These are phyloP conservation scores for Ruditapes philippinarum DNA, from an alignment of 1,140 invertebrate genomes.

Conservation along the genomic window DNA sequence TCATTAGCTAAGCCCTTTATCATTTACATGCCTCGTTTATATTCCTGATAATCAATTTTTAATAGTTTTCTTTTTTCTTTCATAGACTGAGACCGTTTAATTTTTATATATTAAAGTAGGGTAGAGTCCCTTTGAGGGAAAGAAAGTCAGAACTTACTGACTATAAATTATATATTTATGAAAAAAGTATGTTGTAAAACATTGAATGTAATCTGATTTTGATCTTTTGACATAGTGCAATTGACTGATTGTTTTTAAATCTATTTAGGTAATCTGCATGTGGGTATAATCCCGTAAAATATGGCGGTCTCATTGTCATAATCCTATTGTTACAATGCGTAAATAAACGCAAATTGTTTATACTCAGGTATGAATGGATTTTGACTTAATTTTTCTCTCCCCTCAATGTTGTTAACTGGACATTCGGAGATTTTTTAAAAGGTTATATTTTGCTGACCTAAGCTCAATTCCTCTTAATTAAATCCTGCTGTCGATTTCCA, in stretches of 20 bases:
- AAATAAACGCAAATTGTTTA: constrained; percentile 19
- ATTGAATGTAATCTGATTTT: not conserved
- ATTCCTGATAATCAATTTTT: no score
- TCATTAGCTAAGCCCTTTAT: no score
- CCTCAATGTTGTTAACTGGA: no score
- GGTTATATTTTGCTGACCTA: no score
- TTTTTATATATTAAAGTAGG: no score
- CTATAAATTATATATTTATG: constrained; percentile 14
- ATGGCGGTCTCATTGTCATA: constrained; percentile 16
- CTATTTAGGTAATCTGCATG: constrained; percentile 2
- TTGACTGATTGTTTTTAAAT: constrained; percentile 30
- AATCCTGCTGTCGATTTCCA: no score
- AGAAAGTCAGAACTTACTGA: not conserved
- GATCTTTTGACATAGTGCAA: constrained; percentile 4
- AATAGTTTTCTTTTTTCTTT: no score
- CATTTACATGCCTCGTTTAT: no score
- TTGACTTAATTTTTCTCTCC: no score
- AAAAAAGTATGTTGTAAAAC: not conserved
- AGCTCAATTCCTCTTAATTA: no score
- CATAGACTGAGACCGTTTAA: no score
- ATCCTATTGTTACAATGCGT: not conserved
- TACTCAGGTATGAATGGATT: not conserved
- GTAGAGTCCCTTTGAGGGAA: not conserved
- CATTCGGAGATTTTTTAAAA: no score
- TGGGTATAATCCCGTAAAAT: constrained; percentile 9